Base-by-base conservation (phyloP, 2,888 invertebrate genomes). In the Syrista parreyssii region DNA sequence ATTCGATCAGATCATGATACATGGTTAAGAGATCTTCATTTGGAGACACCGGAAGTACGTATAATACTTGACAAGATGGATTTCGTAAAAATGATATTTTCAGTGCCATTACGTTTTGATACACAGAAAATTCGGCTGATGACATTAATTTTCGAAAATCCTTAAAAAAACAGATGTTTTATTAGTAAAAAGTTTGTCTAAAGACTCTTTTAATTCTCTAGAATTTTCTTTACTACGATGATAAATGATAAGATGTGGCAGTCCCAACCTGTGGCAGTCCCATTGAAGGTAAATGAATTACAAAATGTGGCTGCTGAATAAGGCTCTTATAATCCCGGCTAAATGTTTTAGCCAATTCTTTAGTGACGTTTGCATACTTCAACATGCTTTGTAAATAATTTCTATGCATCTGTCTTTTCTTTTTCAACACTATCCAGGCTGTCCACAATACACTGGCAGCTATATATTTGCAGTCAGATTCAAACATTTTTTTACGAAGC, bases 371-470 rank as follows among this genome's bases (percentile, higher is more conserved):
- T 35, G 34, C 80, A 1, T 15, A 80, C 78, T 11, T 79, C 23
- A 85, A 31, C 84, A 86, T 86, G 9, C 82, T 83, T 3, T 55
- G 72, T 23, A 86, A 73, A 72, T 86, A 85, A 74, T 79, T 80
- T n/a, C 79, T 74, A 69, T 83, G 83, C 80, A 86, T 81, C 11
- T 82, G 76, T 3, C 81, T 82, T 33, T 79, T 85, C 12, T 80
- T 79, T 74, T 84, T 84, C 4, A 84, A 3, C 0, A 75, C 71
- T 0, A 84, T 55, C 86, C 86, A 87, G 0, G 74, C 73, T 11
- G 79, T 77, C 86, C 86, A 87, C 1, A 87, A 75, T 34, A 84
- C 75, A 73, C 86, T 86, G 4, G 85, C 86, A 11, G 87, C 86
- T 78, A 87, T 79, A 75, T 87, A 87, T 12, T 82, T 82, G 33